A percentile compares a stretch with the other conserved stretches of the same genome.
Evolutionary conservation across 2,888 invertebrate genomes (phyloP).

Genomic region (Habrosyne pyritoides): DNA sequence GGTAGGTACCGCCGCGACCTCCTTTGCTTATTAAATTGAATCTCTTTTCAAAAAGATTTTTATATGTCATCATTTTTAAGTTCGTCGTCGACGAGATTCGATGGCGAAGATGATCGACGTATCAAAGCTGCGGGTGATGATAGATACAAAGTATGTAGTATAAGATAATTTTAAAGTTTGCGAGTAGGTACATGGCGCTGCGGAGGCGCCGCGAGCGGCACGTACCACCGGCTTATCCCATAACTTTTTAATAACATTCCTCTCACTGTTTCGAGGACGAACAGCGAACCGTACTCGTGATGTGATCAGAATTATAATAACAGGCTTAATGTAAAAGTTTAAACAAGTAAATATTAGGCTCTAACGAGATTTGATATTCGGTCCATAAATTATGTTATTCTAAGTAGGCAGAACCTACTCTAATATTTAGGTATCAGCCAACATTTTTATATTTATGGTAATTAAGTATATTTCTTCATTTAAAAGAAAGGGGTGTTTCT

Average conservation of each 20-base stretch:
- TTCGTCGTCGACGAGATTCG: conserved; percentile 18
- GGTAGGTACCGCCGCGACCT: conserved; percentile 23
- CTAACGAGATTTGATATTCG: conserved; percentile 22
- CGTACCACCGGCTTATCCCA: conserved; percentile 71
- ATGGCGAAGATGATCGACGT: conserved; percentile 28
- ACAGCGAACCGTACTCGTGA: conserved; percentile 66
- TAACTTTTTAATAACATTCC: conserved; percentile 82
- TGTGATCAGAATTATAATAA: conserved; percentile 67
- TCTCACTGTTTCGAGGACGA: conserved; percentile 67
- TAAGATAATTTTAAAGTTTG: conserved; percentile 77
- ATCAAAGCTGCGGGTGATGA: conserved; percentile 33
- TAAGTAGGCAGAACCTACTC: conserved; percentile 33
- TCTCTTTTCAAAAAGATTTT: conserved; percentile 11
- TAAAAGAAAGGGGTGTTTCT: too few relatives aligned
- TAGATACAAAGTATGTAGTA: conserved; percentile 43
- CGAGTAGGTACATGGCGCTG: conserved; percentile 58
- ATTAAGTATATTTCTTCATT: too few relatives aligned
- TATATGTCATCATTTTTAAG: conserved; percentile 23
- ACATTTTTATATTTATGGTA: neutral
- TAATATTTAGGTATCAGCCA: neutral
- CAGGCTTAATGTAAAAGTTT: conserved; percentile 62
- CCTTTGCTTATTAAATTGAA: conserved; percentile 28
- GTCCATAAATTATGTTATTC: conserved; percentile 47
- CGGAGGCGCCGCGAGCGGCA: conserved; percentile 45
- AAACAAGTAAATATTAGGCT: conserved; percentile 50